These are phyloP conservation scores for Crambe crambe DNA, from an alignment of 37 sponge, comb jelly and placozoan species.

Conservation along the genomic window DNA sequence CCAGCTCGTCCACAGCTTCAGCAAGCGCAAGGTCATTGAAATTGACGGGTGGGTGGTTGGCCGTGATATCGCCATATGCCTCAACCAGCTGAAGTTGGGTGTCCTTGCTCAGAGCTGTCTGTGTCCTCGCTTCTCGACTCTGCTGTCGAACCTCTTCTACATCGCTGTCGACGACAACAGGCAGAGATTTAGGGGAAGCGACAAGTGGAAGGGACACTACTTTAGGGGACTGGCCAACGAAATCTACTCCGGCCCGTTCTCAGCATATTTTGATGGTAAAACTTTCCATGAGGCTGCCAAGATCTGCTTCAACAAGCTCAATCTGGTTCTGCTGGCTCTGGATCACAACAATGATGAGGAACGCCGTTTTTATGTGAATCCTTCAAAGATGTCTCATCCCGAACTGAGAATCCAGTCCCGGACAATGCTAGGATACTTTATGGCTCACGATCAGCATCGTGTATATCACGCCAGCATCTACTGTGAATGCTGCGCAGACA, in stretches of 20 bases:
- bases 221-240: constrained; percentile 60
- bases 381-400: not conserved
- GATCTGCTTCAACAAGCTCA: constrained; percentile 63
- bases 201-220: constrained; percentile 48
- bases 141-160: constrained; percentile 74
- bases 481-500: too few relatives aligned
- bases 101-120: constrained; percentile 71
- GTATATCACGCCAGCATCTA: too few relatives aligned
- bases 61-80: constrained; percentile 62
- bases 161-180: constrained; percentile 14
- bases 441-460: constrained; percentile 42
- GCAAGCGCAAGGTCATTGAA: constrained; percentile 19
- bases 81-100: constrained; percentile 77
- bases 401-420: not conserved
- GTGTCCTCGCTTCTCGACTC: constrained; percentile 86
- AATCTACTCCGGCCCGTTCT: constrained; percentile 52
- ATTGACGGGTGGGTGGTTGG: constrained; percentile 41
- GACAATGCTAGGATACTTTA: constrained; percentile 65
- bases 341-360: too few relatives aligned
- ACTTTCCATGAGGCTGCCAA: constrained; percentile 46
- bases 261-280: constrained; percentile 39
- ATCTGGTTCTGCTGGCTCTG: constrained; percentile 73
- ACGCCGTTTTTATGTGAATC: constrained; percentile 21
- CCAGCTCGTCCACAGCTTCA: constrained; percentile 55
- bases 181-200: too few relatives aligned